Base-by-base conservation (phyloP, 2,888 invertebrate species). In the Autographa gamma region DNA sequence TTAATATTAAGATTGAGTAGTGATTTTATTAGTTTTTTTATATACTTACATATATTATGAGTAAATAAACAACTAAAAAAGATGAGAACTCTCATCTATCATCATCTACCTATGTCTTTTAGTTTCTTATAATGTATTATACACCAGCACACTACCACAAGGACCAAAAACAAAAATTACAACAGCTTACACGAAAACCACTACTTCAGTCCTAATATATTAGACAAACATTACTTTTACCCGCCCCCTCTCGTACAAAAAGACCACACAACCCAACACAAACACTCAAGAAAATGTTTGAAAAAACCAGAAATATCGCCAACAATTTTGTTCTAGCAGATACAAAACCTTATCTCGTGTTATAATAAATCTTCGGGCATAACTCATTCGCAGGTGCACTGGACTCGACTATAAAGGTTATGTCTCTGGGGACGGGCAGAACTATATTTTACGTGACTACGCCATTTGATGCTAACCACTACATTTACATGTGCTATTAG, bases 381-480 rank as follows among this genome's bases (percentile, higher is more conserved):
- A 79, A 81, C 84, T 81, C 84, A 81, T 81, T 71, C 82, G 79
- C 81, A 81, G 81, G 84, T 81, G 81, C 81, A 84, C 79, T 81
- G 79, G 79, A 83, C 80, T 77, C 69, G 70, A 78, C 84, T 72
- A 83, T 81, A 73, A 66, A 81, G 84, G 82, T 83, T 84, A 72
- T 66, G 73, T 72, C 79, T 75, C 56, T 41, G 32, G 76, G 79
- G 79, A 66, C 71, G 82, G 81, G 70, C 68, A 81, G 73, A 63
- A 60, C 60, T 66, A 81, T 83, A 75, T 83, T 79, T 73, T 81
- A 73, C 73, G 63, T 74, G 78, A 69, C 68, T 73, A 63, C 60
- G 25, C 52, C 61, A 66, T 73, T 77, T 73, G 71, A 73, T 74
- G 62, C 68, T 71, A 58, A 78, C 48, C 38, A 73, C 79, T 75